Percentiles rank a stretch among this genome's conserved stretches.
Evolutionary conservation across 2,113 vertebrate species (phyloP).

Genomic region (Corydoras maculifer): DNA sequence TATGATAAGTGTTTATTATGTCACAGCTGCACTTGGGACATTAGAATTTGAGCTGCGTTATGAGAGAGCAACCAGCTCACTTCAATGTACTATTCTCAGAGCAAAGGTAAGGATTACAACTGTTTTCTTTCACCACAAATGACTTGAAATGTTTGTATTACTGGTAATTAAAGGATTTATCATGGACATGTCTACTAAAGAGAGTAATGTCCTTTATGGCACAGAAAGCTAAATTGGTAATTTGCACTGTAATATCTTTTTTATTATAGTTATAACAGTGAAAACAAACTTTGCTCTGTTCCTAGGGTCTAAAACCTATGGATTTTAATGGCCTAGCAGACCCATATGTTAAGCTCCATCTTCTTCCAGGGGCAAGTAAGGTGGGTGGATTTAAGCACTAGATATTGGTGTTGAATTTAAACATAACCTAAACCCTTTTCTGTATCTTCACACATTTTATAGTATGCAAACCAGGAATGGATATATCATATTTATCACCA

Average conservation of each 20-base stretch:
- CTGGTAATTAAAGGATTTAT: too few species aligned
- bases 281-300: neutral
- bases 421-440: neutral
- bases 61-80: slow-evolving; percentile 45
- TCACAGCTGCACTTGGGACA: slow-evolving; percentile 62
- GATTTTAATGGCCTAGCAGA: slow-evolving; percentile 83
- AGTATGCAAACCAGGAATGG: neutral
- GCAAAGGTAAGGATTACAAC: slow-evolving; percentile 56
- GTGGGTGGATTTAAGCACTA: slow-evolving; percentile 51
- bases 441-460: neutral
- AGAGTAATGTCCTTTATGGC: neutral
- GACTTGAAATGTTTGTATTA: too few species aligned
- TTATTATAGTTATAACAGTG: neutral
- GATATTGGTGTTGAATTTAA: neutral
- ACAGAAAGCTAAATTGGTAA: neutral
- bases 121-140: too few species aligned
- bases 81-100: slow-evolving; percentile 62
- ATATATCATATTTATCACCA: too few species aligned
- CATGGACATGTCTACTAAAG: too few species aligned
- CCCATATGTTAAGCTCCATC: slow-evolving; percentile 83
- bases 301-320: slow-evolving; percentile 82
- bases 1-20: slow-evolving; percentile 9
- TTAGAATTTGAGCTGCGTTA: slow-evolving; percentile 54
- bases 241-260: too few species aligned
- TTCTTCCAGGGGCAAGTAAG: slow-evolving; percentile 84